phyloP scores from a whole-genome alignment of 2,113 vertebrate species.

The Ammospiza nelsoni region DNA sequence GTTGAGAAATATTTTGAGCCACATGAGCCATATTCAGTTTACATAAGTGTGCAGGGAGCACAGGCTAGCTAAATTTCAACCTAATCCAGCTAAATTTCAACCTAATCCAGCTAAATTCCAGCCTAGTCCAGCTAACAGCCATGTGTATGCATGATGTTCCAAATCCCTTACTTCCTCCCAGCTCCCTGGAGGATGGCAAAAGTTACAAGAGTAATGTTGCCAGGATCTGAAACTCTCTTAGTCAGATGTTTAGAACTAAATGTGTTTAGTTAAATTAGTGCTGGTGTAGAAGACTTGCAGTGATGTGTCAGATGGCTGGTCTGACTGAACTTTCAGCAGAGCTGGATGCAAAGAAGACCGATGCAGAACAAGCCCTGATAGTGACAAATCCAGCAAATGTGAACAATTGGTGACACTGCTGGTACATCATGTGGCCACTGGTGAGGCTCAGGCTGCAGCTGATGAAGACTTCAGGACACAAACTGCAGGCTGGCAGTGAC shows the following conservation, averaged over 20 bases:
- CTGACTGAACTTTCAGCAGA: neutral
- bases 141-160: neutral
- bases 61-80: neutral
- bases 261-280: neutral
- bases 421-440: accelerated
- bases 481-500: neutral
- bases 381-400: neutral
- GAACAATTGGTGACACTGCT: neutral
- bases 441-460: neutral
- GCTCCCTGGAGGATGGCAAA: neutral
- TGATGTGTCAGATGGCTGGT: neutral
- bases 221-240: neutral
- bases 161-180: neutral
- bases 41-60: neutral
- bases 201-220: neutral
- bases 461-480: neutral
- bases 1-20: neutral
- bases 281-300: neutral
- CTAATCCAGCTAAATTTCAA: neutral
- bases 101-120: neutral
- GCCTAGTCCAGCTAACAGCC: neutral
- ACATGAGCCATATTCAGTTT: neutral
- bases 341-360: neutral
- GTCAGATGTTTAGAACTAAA: constrained; percentile 3
- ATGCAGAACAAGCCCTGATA: neutral